phyloP scores from a whole-genome alignment of 2,888 invertebrate genomes.

The Gymnocheta viridis region DNA sequence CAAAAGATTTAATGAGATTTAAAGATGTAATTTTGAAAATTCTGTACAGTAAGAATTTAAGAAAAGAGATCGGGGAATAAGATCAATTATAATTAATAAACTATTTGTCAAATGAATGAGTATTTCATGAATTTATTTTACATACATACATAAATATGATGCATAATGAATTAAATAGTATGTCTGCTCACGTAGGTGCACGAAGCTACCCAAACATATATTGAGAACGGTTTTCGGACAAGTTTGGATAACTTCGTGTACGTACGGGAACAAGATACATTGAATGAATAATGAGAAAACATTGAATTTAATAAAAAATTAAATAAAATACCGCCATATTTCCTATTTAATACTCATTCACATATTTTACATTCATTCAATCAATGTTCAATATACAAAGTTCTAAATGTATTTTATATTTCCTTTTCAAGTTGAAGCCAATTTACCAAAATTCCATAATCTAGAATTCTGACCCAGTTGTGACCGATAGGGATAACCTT shows the following conservation, averaged over 20 bases:
- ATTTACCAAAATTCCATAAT: slow-evolving; percentile 82
- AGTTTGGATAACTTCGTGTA: too few species aligned
- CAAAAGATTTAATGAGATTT: background rate
- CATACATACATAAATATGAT: background rate
- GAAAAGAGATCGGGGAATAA: background rate
- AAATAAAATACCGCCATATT: slow-evolving; percentile 41
- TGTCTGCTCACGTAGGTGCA: too few species aligned
- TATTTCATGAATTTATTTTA: background rate
- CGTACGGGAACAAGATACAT: too few species aligned
- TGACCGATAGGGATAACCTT: slow-evolving; percentile 82
- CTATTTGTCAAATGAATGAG: background rate
- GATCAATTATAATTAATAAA: background rate
- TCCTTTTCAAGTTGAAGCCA: slow-evolving; percentile 74
- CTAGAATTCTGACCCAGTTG: slow-evolving; percentile 82
- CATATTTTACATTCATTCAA: background rate
- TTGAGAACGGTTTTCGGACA: too few species aligned
- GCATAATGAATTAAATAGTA: too few species aligned
- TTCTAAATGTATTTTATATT: slow-evolving; percentile 54
- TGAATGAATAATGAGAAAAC: slow-evolving; percentile 18
- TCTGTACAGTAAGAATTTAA: background rate
- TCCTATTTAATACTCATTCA: background rate
- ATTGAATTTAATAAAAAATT: background rate
- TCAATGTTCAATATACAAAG: slow-evolving; percentile 55
- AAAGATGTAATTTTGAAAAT: background rate
- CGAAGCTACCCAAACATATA: too few species aligned